Percentiles rank a stretch among this genome's conserved stretches.
These are phyloP conservation scores for Xestia c-nigrum DNA, from an alignment of 2,888 invertebrate genomes.

Conservation along the genomic window DNA sequence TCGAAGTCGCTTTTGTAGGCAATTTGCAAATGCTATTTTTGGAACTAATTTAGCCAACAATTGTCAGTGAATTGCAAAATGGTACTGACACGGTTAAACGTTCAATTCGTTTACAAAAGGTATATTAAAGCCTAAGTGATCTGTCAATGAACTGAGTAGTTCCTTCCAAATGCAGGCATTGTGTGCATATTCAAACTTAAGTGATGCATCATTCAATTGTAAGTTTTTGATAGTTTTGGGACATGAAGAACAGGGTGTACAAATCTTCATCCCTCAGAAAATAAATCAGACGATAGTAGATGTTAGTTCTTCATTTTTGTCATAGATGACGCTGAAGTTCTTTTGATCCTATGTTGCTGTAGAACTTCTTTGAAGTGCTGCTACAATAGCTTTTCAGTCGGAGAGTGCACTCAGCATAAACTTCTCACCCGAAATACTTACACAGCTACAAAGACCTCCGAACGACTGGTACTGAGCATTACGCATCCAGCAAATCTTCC, in stretches of 20 bases:
- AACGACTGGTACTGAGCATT: neutral
- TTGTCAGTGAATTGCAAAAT: slow-evolving; percentile 48
- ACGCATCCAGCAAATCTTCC: neutral
- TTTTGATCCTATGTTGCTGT: too few relatives aligned
- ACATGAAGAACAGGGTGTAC: too few relatives aligned
- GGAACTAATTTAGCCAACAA: slow-evolving; percentile 42
- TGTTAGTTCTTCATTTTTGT: too few relatives aligned
- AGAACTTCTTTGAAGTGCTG: too few relatives aligned
- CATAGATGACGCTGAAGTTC: too few relatives aligned
- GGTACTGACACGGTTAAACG: slow-evolving; percentile 29
- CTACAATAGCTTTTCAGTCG: too few relatives aligned
- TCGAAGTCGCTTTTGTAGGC: slow-evolving; percentile 5
- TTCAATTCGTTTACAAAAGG: slow-evolving; percentile 57
- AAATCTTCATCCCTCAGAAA: too few relatives aligned
- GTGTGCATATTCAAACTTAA: slow-evolving; percentile 9
- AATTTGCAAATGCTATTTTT: slow-evolving; percentile 26
- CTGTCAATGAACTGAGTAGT: slow-evolving; percentile 34
- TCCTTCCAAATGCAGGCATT: slow-evolving; percentile 4
- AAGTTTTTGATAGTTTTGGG: neutral
- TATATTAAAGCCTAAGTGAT: slow-evolving; percentile 27
- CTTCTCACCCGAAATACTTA: neutral
- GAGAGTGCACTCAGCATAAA: neutral
- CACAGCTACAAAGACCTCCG: neutral
- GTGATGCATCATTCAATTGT: slow-evolving; percentile 18
- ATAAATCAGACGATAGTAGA: too few relatives aligned